Base-by-base conservation (phyloP, 2,888 invertebrate species). In the Phalera bucephala region DNA sequence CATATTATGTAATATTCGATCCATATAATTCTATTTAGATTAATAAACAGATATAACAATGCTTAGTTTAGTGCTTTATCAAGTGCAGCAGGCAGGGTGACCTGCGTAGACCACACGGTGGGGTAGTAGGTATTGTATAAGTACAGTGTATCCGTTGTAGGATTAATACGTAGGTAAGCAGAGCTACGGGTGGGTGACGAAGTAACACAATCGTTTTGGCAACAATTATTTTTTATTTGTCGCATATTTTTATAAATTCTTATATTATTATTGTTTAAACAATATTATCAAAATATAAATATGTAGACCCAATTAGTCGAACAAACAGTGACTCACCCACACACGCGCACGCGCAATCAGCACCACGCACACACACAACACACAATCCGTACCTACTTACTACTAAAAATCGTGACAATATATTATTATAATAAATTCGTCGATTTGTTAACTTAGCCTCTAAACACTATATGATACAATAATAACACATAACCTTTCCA, bases 361-460 rank as follows among this genome's bases (percentile, higher is more conserved):
- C 40, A 31, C 42, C 19, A 34, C 45, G 36, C 37, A 36, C 50
- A 36, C 30, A 23, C 39, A 11, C 29, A 40, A n/a, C n/a, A n/a
- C n/a, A n/a, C n/a, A n/a, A n/a, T n/a, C n/a, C n/a, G n/a, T n/a
- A n/a, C n/a, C n/a, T n/a, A n/a, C n/a, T n/a, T n/a, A n/a, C n/a
- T n/a, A n/a, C n/a, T n/a, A n/a, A n/a, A n/a, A n/a, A 31, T 40
- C 52, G 38, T 30, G 46, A 45, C 32, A 59, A 68, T 64, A 70
- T 72, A 77, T 74, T 75, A 54, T 41, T 54, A 48, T 42, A 72
- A 71, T 80, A 80, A 80, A 80, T 80, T 80, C 80, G 79, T 80
- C 52, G 55, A 40, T 54, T 44, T 43, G 34, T 44, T 57, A 19
- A 36, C 39, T 45, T 53, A 46, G 20, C 20, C 32, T 36, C 35